Percentiles rank a stretch among this genome's conserved stretches.
These are phyloP conservation scores for Sphyrna mokarran DNA, from an alignment of 2,113 vertebrate species.

Conservation along the genomic window DNA sequence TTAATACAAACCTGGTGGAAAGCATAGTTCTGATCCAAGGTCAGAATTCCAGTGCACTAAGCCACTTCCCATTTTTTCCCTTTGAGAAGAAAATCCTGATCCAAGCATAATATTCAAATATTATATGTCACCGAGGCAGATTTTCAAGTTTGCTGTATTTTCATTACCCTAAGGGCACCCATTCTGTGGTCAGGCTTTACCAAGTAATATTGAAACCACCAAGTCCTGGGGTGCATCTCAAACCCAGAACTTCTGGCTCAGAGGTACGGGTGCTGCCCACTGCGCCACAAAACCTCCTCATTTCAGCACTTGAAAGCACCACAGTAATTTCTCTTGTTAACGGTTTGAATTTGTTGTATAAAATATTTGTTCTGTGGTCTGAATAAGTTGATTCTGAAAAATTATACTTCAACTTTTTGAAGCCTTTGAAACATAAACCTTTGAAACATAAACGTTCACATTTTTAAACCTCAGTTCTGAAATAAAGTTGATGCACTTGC, in stretches of 20 bases:
- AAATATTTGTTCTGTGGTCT: background rate
- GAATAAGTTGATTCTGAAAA: background rate
- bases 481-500: too few species aligned
- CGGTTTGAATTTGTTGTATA: background rate
- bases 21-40: background rate
- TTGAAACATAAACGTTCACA: too few species aligned
- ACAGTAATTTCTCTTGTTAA: background rate
- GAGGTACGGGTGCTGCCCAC: too few species aligned
- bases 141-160: background rate
- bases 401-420: background rate
- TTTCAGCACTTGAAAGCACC: background rate
- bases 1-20: background rate
- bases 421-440: background rate
- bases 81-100: background rate
- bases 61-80: background rate
- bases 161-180: background rate
- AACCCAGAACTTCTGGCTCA: too few species aligned
- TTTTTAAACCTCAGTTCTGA: too few species aligned
- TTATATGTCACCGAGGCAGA: background rate
- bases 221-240: too few species aligned
- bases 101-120: slow-evolving; percentile 23
- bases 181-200: background rate
- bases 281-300: too few species aligned
- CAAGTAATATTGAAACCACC: background rate
- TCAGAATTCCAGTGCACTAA: background rate